Evolutionary conservation across 2,888 invertebrate genomes (phyloP).

Genomic region (Mesodorylaimus sp.): DNA sequence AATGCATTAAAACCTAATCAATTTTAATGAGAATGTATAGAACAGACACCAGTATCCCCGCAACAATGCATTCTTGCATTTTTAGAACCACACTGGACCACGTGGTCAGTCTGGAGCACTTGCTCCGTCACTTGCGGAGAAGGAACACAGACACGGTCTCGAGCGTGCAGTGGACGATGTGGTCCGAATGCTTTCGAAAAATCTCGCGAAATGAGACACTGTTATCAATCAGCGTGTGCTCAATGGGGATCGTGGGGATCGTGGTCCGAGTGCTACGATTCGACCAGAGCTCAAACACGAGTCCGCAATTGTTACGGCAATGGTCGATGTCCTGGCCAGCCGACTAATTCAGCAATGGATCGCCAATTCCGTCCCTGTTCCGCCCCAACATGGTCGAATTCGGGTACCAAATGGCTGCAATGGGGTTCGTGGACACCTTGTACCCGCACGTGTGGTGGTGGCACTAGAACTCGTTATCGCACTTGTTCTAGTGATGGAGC

Average conservation of each 20-base stretch:
- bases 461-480: too few relatives aligned
- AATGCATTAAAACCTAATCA: too few relatives aligned
- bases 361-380: too few relatives aligned
- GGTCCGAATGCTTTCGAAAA: slow-evolving; percentile 21
- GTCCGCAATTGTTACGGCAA: slow-evolving; percentile 27
- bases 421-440: too few relatives aligned
- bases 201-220: slow-evolving; percentile 19
- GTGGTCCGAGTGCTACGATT: slow-evolving; percentile 23
- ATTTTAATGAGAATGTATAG: too few relatives aligned
- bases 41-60: too few relatives aligned
- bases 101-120: slow-evolving; percentile 22
- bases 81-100: slow-evolving; percentile 13
- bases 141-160: slow-evolving; percentile 15
- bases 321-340: slow-evolving; percentile 23
- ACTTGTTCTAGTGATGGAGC: too few relatives aligned
- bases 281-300: slow-evolving; percentile 23
- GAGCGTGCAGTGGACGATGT: background rate
- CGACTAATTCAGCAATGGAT: too few relatives aligned
- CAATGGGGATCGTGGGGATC: slow-evolving; percentile 26
- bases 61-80: background rate
- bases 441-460: too few relatives aligned
- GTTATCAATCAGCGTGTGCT: slow-evolving; percentile 22
- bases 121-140: slow-evolving; percentile 23
- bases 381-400: too few relatives aligned
- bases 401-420: too few relatives aligned